Evolutionary conservation across 2,888 invertebrate species (phyloP), one percentile per base, ranked within the genome.

Genomic region (Cephus rjabovi): DNA sequence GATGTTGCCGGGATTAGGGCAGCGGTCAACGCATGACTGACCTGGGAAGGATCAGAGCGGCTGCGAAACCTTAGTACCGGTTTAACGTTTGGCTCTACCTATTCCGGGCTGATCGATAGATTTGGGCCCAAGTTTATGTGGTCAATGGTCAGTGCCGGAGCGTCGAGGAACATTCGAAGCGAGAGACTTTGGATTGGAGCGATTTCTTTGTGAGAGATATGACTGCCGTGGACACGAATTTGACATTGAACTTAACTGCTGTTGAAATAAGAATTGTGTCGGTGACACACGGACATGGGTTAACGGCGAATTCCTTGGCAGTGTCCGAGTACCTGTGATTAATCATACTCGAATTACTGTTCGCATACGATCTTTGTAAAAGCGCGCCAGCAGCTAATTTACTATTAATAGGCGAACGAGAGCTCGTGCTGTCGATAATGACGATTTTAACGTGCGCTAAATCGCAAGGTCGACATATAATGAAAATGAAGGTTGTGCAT

Each of bases 401-500:
- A 34, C 71, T 71, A 71, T 71, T 71, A 71, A 71, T 71, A 71
- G 71, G 71, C 71, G 12, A 71, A 71, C 71, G 31, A 15, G 56
- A 9, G 23, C 56, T 31, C 31, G 71, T 71, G 3, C 15, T 34
- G 33, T 71, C 71, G 11, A 71, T 71, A 31, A 34, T 34, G 71
- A 71, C 33, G 31, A 31, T 71, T 33, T 34, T 30, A 71, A 31
- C 71, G 31, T 34, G 71, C 37, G 69, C 69, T 69, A 73, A 79
- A n/a, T 76, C 40, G 78, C 79, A 81, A 78, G 80, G 81, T 77
- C 79, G 76, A 73, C 76, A 34, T 74, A n/a, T 76, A 77, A 77
- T 75, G 76, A 80, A 77, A 75, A 77, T 40, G 79, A 81, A 81
- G 81, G 81, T 74, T 79, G 69, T 76, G 69, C 73, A 80, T 81